Base-by-base conservation (phyloP, 2,797 vertebrate genomes). In the Bovichtus variegatus region DNA sequence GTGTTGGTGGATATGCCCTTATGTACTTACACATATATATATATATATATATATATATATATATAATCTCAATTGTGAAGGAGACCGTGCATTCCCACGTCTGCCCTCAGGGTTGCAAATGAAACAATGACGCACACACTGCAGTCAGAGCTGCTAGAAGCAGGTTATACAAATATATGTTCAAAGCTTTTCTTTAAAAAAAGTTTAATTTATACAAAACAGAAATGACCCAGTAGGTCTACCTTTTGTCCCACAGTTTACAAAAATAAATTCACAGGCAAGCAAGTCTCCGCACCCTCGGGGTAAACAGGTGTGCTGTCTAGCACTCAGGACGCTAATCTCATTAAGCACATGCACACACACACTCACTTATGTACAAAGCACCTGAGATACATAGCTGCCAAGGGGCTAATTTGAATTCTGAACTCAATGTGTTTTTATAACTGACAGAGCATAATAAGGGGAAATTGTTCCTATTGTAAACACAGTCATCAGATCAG, bases 351-450 rank as follows among this genome's bases (percentile, higher is more conserved):
- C 74, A 67, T 41, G 40, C 49, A 21, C 74, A 21, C 70, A 67
- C 54, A 29, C 43, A 27, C 63, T 68, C n/a, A 61, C 40, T 25
- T 29, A 50, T 40, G 59, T 63, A 72, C 76, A 76, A 70, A 78
- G 64, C 85, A 91, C 91, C 89, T 91, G 90, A 93, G 90, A 89
- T 76, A 70, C 71, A 68, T 84, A 94, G 90, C 91, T 93, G 92
- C 89, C 91, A 85, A 74, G 78, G 81, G 78, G 73, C 67, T 80
- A 9, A 87, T 87, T 72, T 72, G 47, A 72, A 75, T 82, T 81
- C 61, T 71, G 40, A 82, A 75, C 73, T 68, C 43, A 61, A 50
- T 66, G 73, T 82, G 83, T 85, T 72, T 82, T 66, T 76, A 81
- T 65, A 73, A 71, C 65, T 74, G 71, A 74, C 62, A n/a, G 70